A percentile compares a stretch with the other conserved stretches of the same genome.
These are phyloP conservation scores for Anthrax anthrax DNA, from an alignment of 2,888 invertebrate genomes.

Conservation along the genomic window DNA sequence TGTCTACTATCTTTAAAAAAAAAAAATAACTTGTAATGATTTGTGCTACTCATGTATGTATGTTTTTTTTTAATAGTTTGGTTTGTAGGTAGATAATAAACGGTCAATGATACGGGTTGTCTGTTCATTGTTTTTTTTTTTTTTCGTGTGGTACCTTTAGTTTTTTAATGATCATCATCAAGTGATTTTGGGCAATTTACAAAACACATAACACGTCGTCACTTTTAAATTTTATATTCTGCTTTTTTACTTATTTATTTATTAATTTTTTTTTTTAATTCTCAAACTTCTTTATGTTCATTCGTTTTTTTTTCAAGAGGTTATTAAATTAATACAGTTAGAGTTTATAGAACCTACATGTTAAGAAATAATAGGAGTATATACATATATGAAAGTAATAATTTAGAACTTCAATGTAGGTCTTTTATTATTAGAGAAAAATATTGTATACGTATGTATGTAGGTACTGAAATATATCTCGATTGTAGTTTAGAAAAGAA, in stretches of 20 bases:
- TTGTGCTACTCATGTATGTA: no score
- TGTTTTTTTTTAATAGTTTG: no score
- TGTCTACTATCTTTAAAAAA: no score
- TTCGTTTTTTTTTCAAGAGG: not conserved
- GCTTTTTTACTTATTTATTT: not conserved
- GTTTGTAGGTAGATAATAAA: no score
- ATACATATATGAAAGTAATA: no score
- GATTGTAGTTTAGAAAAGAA: no score
- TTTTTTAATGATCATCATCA: constrained; percentile 5
- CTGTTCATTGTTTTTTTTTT: not conserved
- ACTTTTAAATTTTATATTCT: not conserved
- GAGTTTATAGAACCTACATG: no score
- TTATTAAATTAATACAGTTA: constrained; percentile 9
- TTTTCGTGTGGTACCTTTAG: not conserved
- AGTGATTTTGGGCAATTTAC: constrained; percentile 9
- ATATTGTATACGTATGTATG: no score
- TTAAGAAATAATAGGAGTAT: no score
- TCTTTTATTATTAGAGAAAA: no score
- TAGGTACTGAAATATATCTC: no score
- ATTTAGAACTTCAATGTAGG: not conserved
- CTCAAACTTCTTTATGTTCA: not conserved
- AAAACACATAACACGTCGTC: constrained; percentile 12
- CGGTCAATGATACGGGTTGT: not conserved
- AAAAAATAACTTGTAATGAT: no score
- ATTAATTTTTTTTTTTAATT: not conserved